Evolutionary conservation across 2,797 vertebrate species (phyloP), one percentile per base, ranked within the genome.

Genomic region (Arnoldichthys spilopterus): DNA sequence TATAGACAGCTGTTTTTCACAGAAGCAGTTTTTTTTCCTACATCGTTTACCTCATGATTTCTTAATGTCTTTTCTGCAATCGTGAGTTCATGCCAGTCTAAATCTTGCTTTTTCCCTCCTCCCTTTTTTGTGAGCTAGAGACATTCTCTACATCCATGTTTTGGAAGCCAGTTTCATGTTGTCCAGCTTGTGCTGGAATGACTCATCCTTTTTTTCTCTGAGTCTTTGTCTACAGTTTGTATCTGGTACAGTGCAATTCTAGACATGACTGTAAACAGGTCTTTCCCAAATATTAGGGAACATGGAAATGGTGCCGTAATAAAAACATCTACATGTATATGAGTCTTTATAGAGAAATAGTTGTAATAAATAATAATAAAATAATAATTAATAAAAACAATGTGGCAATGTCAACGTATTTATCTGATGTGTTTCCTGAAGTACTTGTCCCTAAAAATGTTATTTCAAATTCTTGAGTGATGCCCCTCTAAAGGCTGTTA

Each of bases 1-100:
- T 93, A 94, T 93, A 94, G 92, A 93, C 93, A 94, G 92, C 91
- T 93, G 94, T 90, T 93, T 92, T 89, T 88, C 87, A 82, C 67
- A 83, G 87, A 91, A 88, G 78, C 78, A 53, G 72, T 85, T 82
- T 47, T 84, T 78, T 43, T n/a, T n/a, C n/a, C 87, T 73, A 85
- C 47, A 40, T 66, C 20, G 26, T 70, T 80, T 58, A 83, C 83
- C 83, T 86, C 77, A 73, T 82, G 69, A 72, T 72, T 77, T 77
- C 66, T 54, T 79, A 6, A 1, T 74, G 56, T 79, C 5, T 82
- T 84, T 82, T 72, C 68, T 43, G 49, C 40, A 40, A 53, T 28
- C 32, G 32, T 15, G 34, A 51, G 58, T 26, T 59, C 64, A 30
- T 20, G 22, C 72, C 32, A 22, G 24, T 62, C 40, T 73, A 3